Conservation (phyloP, 2,113 vertebrate species). For the Probosciger aterrimus region DNA sequence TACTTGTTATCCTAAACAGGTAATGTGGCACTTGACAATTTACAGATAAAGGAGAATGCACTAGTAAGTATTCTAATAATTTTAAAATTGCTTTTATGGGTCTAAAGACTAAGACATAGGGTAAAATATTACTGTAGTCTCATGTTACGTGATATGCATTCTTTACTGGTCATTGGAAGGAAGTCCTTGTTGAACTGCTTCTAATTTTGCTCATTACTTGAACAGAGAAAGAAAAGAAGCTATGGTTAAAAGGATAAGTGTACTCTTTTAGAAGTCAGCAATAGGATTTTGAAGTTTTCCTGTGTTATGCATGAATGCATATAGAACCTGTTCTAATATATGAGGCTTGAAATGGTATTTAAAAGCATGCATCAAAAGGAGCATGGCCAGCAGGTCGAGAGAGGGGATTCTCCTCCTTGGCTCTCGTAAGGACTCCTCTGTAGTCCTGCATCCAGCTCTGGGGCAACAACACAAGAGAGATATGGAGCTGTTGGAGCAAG, state of each 20-base stretch:
- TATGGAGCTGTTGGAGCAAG: background rate
- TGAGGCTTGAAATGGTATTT: background rate
- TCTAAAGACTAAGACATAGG: background rate
- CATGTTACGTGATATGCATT: background rate
- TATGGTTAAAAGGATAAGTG: background rate
- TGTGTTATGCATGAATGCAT: background rate
- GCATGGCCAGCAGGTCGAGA: background rate
- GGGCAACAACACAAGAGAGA: background rate
- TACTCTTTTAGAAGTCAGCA: background rate
- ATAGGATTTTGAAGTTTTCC: background rate
- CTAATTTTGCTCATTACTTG: background rate
- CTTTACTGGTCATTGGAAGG: background rate
- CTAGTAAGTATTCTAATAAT: conserved; percentile 79
- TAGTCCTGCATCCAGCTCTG: background rate
- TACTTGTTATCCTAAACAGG: conserved; percentile 73
- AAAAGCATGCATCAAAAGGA: background rate
- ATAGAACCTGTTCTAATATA: background rate
- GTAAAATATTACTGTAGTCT: background rate
- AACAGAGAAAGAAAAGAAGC: background rate
- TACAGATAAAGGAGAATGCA: conserved; percentile 93
- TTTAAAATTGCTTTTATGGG: background rate
- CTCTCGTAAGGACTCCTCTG: background rate
- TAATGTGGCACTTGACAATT: conserved; percentile 93
- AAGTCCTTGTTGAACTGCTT: background rate
- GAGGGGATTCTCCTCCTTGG: background rate